These are phyloP conservation scores for Strigamia transsilvanica DNA, from an alignment of 2,888 invertebrate species.

Conservation along the genomic window DNA sequence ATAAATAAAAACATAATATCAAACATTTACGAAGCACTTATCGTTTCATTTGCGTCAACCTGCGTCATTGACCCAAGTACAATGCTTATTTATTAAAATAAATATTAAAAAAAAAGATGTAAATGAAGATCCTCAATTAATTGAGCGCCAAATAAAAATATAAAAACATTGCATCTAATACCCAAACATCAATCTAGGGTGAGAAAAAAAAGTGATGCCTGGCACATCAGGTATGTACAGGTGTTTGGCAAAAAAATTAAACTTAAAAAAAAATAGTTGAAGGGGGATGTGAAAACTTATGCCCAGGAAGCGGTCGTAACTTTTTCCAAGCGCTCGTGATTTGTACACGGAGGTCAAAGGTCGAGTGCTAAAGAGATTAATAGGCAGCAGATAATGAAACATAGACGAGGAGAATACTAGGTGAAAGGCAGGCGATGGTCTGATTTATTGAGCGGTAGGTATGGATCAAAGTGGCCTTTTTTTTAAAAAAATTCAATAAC, in stretches of 20 bases:
- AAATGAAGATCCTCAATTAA: slow-evolving; percentile 48
- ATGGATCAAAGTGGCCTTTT: not conserved
- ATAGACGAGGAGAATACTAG: slow-evolving; percentile 28
- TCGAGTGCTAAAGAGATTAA: slow-evolving; percentile 43
- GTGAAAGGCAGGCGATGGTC: slow-evolving; percentile 41
- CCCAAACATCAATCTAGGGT: slow-evolving; percentile 23
- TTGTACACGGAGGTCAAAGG: slow-evolving; percentile 33
- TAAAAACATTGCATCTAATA: slow-evolving; percentile 20
- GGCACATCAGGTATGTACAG: slow-evolving; percentile 37
- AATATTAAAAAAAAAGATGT: not conserved
- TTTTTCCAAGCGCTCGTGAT: slow-evolving; percentile 23
- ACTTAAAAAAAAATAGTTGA: slow-evolving; percentile 9
- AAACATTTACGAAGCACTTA: not conserved
- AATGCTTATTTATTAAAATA: slow-evolving; percentile 6
- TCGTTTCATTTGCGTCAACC: slow-evolving; percentile 14
- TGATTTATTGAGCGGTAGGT: slow-evolving; percentile 14
- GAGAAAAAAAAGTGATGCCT: slow-evolving; percentile 10
- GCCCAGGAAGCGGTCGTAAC: slow-evolving; percentile 10
- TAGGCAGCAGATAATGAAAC: slow-evolving; percentile 49
- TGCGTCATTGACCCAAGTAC: not conserved
- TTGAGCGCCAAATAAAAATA: slow-evolving; percentile 38
- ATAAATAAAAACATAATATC: not conserved
- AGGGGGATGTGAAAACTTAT: slow-evolving; percentile 46
- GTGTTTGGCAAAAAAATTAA: slow-evolving; percentile 22
- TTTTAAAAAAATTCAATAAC: not conserved